Conservation (phyloP, 2,113 vertebrate genomes). For the Callipepla squamata region DNA sequence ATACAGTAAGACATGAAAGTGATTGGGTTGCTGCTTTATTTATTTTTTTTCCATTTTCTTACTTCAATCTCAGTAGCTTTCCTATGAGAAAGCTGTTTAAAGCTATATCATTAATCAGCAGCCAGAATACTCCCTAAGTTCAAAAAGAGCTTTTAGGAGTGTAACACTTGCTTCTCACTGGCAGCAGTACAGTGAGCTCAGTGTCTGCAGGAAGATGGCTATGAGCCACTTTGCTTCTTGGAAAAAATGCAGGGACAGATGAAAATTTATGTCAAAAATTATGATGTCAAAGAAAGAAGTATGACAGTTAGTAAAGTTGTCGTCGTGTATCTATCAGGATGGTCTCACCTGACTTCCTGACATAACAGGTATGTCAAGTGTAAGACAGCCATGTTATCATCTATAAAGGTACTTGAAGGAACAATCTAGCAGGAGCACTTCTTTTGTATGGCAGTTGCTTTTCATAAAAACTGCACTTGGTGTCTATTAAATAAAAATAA, state of each 20-base stretch:
- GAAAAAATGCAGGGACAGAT: background rate
- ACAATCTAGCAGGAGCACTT: background rate
- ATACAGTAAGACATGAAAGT: background rate
- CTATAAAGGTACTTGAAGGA: background rate
- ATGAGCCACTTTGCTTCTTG: background rate
- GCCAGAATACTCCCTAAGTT: background rate
- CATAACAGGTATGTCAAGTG: background rate
- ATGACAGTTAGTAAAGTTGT: background rate
- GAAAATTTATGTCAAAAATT: background rate
- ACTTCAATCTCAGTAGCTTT: background rate
- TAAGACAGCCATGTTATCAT: background rate
- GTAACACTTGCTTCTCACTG: background rate
- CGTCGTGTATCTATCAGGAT: background rate
- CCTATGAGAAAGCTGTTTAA: background rate
- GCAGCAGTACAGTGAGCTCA: background rate
- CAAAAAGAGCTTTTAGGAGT: background rate
- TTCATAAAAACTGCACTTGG: background rate
- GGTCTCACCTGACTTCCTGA: background rate
- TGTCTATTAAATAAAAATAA: background rate
- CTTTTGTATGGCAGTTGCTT: background rate
- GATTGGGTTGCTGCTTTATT: background rate
- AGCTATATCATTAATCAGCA: background rate
- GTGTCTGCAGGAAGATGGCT: background rate
- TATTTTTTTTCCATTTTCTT: background rate
- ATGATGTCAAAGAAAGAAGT: background rate